Conservation (phyloP, 2,797 vertebrate genomes). For the Chromis chromis region DNA sequence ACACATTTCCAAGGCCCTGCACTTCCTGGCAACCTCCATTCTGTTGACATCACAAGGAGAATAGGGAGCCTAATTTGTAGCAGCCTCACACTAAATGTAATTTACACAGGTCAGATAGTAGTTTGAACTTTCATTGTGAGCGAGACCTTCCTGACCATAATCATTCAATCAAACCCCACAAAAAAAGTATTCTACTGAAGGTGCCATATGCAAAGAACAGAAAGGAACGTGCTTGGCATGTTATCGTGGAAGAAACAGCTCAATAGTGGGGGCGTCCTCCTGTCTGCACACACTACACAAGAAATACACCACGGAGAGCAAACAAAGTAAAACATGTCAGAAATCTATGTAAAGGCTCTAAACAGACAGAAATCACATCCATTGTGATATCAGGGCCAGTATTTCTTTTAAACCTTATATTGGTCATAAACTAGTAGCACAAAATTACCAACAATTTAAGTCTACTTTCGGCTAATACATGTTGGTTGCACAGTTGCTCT, state of each 20-base stretch:
- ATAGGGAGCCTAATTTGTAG: conserved; percentile 73
- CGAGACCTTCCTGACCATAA: conserved; percentile 69
- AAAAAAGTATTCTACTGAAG: conserved; percentile 48
- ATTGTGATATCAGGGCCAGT: neutral
- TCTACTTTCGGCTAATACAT: neutral
- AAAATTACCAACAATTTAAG: neutral
- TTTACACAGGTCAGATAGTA: conserved; percentile 75
- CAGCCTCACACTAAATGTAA: conserved; percentile 74
- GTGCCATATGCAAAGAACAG: conserved; percentile 67
- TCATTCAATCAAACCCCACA: conserved; percentile 73
- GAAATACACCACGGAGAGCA: neutral
- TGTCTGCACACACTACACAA: conserved; percentile 16
- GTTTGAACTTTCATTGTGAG: conserved; percentile 75
- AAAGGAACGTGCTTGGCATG: conserved; percentile 55
- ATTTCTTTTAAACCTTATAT: neutral
- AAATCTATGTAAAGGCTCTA: neutral
- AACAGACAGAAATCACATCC: neutral
- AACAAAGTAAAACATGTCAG: neutral
- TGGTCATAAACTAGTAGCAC: neutral
- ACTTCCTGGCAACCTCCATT: conserved; percentile 71
- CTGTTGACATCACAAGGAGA: conserved; percentile 78
- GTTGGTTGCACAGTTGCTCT: neutral
- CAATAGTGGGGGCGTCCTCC: conserved; percentile 2
- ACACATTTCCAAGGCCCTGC: conserved; percentile 66
- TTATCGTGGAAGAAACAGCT: conserved; percentile 23